These are phyloP conservation scores for Oedothorax gibbosus DNA, from an alignment of 1,140 invertebrate species.

Conservation along the genomic window DNA sequence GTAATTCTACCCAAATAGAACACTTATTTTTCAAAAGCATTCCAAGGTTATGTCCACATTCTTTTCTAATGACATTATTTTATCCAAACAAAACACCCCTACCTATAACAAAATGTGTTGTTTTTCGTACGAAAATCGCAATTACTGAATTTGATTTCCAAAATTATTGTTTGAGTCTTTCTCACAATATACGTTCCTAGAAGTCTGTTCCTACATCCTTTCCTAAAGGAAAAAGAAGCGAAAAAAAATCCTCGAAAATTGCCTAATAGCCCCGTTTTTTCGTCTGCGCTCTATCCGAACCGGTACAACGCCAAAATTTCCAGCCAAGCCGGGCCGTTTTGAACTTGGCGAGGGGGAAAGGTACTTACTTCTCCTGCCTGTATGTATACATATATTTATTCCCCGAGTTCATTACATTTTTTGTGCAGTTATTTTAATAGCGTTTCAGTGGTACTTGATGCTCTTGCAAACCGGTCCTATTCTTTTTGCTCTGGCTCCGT, in stretches of 20 bases:
- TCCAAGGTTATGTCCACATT: no score
- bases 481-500: constrained; percentile 51
- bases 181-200: no score
- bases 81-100: no score
- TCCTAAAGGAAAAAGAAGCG: no score
- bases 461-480: constrained; percentile 55
- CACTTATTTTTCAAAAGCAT: no score
- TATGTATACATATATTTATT: constrained; percentile 60
- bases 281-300: constrained; percentile 16
- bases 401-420: constrained; percentile 58
- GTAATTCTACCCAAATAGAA: no score
- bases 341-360: constrained; percentile 56
- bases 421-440: constrained; percentile 60
- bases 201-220: no score
- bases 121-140: no score
- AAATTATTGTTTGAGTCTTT: no score
- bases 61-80: no score
- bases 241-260: constrained; percentile 18
- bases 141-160: no score
- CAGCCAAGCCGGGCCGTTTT: constrained; percentile 45
- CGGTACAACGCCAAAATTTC: constrained; percentile 51
- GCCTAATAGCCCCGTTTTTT: constrained; percentile 47
- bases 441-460: constrained; percentile 59
- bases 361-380: constrained; percentile 48
- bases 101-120: no score